Evolutionary conservation across 2,113 vertebrate genomes (phyloP).

Genomic region (Engystomops pustulosus): DNA sequence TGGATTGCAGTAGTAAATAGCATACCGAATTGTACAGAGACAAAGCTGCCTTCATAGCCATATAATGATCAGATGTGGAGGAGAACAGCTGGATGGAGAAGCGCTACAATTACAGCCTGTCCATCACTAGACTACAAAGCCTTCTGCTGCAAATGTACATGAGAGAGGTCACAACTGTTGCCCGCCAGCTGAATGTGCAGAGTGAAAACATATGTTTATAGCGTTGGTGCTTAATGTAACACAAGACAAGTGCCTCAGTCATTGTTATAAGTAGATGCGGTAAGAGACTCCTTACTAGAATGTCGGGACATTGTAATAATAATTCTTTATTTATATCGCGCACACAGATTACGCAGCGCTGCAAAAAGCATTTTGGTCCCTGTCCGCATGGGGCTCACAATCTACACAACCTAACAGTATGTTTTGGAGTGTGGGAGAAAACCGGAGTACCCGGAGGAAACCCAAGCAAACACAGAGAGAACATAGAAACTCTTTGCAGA

Average conservation of each 20-base stretch:
- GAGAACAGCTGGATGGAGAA: constrained; percentile 38
- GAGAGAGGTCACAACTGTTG: not conserved
- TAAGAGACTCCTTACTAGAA: not conserved
- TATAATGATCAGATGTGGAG: constrained; percentile 24
- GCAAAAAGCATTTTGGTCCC: no score
- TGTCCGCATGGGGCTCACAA: no score
- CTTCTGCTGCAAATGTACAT: not conserved
- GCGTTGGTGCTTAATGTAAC: not conserved
- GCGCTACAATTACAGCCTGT: constrained; percentile 26
- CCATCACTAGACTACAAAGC: not conserved
- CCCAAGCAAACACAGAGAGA: no score
- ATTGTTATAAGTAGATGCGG: not conserved
- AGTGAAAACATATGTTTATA: constrained; percentile 1
- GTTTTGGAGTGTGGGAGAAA: no score
- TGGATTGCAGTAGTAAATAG: constrained; percentile 10
- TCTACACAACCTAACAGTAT: no score
- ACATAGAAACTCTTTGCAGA: no score
- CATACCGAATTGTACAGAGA: constrained; percentile 27
- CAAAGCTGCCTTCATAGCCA: constrained; percentile 4
- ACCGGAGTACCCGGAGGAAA: no score
- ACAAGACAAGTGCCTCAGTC: not conserved
- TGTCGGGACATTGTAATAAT: not conserved
- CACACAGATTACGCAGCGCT: no score
- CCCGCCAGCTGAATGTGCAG: not conserved
- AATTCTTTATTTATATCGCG: no score